These are phyloP conservation scores for Phyllostomus hastatus DNA, from an alignment of 2,113 vertebrate species.

Conservation along the genomic window DNA sequence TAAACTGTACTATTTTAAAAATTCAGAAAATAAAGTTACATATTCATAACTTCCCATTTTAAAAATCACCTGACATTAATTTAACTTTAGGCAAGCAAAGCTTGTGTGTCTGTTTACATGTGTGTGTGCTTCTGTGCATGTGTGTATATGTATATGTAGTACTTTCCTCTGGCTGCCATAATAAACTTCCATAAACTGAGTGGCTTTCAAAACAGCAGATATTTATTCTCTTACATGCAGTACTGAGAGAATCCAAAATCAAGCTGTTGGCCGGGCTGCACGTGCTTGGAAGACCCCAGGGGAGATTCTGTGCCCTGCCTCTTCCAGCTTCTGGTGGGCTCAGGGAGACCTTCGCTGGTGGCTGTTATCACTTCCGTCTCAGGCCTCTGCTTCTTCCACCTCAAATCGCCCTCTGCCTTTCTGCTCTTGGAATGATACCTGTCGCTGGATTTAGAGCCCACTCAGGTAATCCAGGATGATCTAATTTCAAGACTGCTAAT, in stretches of 20 bases:
- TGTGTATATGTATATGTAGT: not conserved
- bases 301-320: not conserved
- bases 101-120: not conserved
- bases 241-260: not conserved
- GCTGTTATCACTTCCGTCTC: not conserved
- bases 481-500: not conserved
- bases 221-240: not conserved
- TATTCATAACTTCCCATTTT: constrained; percentile 9
- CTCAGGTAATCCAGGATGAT: not conserved
- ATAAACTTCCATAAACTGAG: not conserved
- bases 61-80: not conserved
- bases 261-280: not conserved
- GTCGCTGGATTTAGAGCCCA: not conserved
- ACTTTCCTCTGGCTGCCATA: not conserved
- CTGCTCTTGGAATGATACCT: not conserved
- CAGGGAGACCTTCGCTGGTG: not conserved
- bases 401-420: not conserved
- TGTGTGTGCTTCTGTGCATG: not conserved
- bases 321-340: not conserved
- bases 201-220: constrained; percentile 4
- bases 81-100: not conserved
- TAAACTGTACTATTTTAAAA: not conserved
- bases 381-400: not conserved
- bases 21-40: not conserved
- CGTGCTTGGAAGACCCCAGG: not conserved